Evolutionary conservation across 2,797 vertebrate species (phyloP).

Genomic region (Eurystomus glaucurus): DNA sequence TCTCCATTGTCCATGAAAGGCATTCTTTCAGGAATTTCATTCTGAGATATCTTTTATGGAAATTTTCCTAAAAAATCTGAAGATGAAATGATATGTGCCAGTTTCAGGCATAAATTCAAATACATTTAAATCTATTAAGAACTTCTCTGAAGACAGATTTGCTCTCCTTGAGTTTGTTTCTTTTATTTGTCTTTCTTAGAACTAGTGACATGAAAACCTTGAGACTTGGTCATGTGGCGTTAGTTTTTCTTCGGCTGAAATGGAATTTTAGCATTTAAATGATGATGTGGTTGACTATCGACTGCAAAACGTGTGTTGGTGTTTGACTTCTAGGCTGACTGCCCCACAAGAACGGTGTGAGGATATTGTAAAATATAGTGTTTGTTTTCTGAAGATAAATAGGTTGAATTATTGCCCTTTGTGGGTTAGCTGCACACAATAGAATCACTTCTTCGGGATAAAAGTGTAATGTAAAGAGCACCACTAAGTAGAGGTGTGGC

Average conservation of each 20-base stretch:
- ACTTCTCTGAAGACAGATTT: not conserved
- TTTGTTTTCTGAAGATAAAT: conserved; percentile 55
- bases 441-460: not conserved
- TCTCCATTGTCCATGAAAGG: not conserved
- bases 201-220: not conserved
- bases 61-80: not conserved
- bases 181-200: not conserved
- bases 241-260: conserved; percentile 23
- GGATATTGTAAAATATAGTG: not conserved
- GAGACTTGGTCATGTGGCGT: not conserved
- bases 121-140: not conserved
- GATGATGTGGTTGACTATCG: conserved; percentile 1
- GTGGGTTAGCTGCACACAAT: not conserved
- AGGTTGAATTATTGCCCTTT: conserved; percentile 27
- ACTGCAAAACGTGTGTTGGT: not conserved
- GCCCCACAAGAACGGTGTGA: not conserved
- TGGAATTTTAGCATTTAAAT: conserved; percentile 19
- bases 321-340: conserved; percentile 29
- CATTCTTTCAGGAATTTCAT: not conserved
- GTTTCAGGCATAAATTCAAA: not conserved
- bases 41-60: not conserved
- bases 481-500: not conserved
- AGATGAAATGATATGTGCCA: not conserved
- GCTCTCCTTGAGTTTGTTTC: not conserved
- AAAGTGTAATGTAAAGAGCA: not conserved